Base-by-base conservation (phyloP, 2,888 invertebrate genomes). In the Sclerodermus sp. region DNA sequence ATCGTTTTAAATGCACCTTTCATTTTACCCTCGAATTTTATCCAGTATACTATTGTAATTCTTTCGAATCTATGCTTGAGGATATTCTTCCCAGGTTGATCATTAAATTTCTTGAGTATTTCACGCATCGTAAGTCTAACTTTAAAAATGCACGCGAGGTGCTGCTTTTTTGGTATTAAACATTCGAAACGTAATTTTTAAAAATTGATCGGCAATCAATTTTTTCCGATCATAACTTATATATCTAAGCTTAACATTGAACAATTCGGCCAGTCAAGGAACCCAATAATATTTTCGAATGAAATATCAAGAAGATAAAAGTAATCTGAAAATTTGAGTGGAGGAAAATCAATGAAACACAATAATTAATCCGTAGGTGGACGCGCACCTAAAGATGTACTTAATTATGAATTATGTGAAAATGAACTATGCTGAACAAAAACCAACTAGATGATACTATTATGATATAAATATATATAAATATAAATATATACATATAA, bases 341-440 rank as follows among this genome's bases (percentile, higher is more conserved):
- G 44, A 34, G 44, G 16, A 32, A 45, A 42, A 42, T 53, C 42
- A 51, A 42, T 53, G 51, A 53, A 53, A 58, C 57, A 55, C 55
- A 62, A 55, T 52, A 56, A 61, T 55, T 53, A 55, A 51, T 58
- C n/a, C n/a, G n/a, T n/a, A 54, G 57, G 64, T 65, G 63, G 57
- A 47, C 49, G 53, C 67, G 60, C 59, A 61, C 59, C 60, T 55
- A 64, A 63, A 63, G 60, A 63, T 71, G 73, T 74, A 74, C 74
- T 74, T 74, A 73, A 73, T 58, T 67, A 63, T 56, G 58, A 64
- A 68, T 59, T 60, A 59, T 53, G 39, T 32, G 60, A 59, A 52
- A 50, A 47, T 41, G 43, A 57, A 57, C 60, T 58, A 60, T 43
- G 54, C 58, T 60, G 47, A 66, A 55, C 49, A 58, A 60, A 53